Percentiles rank a stretch among this genome's conserved stretches.
Evolutionary conservation across 2,888 invertebrate genomes (phyloP).

Genomic region (Leptogaster cylindrica): DNA sequence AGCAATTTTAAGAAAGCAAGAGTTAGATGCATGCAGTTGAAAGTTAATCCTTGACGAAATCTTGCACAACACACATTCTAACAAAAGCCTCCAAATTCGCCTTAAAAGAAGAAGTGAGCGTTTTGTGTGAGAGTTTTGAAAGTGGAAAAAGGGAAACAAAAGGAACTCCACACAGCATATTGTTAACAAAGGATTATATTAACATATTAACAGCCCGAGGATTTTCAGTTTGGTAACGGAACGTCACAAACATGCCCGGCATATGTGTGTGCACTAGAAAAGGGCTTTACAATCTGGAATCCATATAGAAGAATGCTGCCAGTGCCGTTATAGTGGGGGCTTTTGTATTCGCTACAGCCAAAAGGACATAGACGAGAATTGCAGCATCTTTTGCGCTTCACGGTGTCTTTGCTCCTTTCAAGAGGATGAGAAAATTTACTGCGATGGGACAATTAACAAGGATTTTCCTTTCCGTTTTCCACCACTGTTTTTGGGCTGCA

Average conservation of each 20-base stretch:
- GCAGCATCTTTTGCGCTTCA: neutral
- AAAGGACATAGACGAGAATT: too few species aligned
- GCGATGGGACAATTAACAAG: too few species aligned
- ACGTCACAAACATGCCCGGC: neutral
- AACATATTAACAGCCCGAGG: neutral
- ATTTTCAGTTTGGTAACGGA: neutral
- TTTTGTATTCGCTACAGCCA: too few species aligned
- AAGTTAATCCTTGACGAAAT: neutral
- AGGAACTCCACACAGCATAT: neutral
- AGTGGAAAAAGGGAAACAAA: neutral
- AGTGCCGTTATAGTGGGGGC: too few species aligned
- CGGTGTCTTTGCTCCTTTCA: neutral
- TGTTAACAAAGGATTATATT: neutral
- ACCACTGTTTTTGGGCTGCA: too few species aligned
- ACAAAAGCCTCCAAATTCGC: neutral
- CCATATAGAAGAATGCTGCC: too few species aligned
- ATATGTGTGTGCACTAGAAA: too few species aligned
- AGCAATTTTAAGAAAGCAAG: neutral
- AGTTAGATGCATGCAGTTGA: neutral
- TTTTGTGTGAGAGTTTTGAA: too few species aligned
- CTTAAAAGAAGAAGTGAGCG: neutral
- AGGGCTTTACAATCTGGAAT: too few species aligned
- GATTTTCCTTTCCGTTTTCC: too few species aligned
- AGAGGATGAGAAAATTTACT: too few species aligned
- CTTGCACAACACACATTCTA: neutral